phyloP scores from a whole-genome alignment of 2,113 vertebrate species.

The Siniperca chuatsi region DNA sequence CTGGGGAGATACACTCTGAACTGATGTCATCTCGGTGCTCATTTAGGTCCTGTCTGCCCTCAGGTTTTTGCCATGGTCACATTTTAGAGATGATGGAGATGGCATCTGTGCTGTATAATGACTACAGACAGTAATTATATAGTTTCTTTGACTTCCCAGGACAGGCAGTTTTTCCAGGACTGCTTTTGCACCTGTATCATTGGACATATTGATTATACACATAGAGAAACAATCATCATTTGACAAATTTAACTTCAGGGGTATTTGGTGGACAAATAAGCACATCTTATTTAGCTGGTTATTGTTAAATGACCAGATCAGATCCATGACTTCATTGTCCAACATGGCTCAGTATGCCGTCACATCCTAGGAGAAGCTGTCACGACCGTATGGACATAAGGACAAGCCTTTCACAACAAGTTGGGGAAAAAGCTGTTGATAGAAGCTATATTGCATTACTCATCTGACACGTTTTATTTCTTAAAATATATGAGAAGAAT shows the following conservation, averaged over 20 bases:
- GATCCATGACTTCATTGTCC: background rate
- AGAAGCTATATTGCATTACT: slow-evolving; percentile 28
- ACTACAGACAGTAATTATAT: slow-evolving; percentile 24
- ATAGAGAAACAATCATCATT: background rate
- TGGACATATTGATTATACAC: background rate
- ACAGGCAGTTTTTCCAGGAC: background rate
- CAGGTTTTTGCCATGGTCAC: slow-evolving; percentile 31
- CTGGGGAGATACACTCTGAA: slow-evolving; percentile 33
- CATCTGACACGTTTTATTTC: slow-evolving; percentile 28
- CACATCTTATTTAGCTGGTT: background rate
- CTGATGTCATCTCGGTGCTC: slow-evolving; percentile 25
- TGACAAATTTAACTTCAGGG: background rate
- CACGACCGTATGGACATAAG: background rate
- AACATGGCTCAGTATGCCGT: background rate
- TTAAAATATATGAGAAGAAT: slow-evolving; percentile 50
- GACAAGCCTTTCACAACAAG: slow-evolving; percentile 11
- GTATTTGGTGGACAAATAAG: slow-evolving; percentile 13
- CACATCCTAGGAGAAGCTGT: background rate
- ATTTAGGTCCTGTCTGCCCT: slow-evolving; percentile 45
- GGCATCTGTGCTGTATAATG: slow-evolving; percentile 30
- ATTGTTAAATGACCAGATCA: background rate
- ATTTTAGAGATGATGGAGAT: slow-evolving; percentile 41
- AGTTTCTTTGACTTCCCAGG: slow-evolving; percentile 26
- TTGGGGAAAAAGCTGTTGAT: background rate
- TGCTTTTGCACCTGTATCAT: slow-evolving; percentile 1